Evolutionary conservation across 2,797 vertebrate species (phyloP).

Genomic region (Prunella strophiata): DNA sequence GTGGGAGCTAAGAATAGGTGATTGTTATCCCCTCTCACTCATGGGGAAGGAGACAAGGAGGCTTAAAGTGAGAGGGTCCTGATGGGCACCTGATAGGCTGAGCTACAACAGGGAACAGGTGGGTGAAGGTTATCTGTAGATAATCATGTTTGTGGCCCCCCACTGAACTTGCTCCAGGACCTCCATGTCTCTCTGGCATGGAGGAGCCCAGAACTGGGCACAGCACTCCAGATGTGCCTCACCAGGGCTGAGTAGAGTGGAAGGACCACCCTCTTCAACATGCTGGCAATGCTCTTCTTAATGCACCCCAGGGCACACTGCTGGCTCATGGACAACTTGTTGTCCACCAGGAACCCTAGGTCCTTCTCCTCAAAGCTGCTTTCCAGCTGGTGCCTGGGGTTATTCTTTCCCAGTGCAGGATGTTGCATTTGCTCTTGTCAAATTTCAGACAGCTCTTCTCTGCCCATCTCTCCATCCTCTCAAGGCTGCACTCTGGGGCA

Average conservation of each 20-base stretch:
- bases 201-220: not conserved
- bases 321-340: not conserved
- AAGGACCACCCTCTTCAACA: accelerated
- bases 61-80: not conserved
- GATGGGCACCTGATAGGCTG: not conserved
- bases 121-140: not conserved
- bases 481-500: not conserved
- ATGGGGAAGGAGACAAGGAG: not conserved
- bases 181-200: not conserved
- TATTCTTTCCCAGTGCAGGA: not conserved
- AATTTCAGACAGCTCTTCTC: not conserved
- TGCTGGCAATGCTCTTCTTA: not conserved
- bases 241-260: accelerated
- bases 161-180: accelerated
- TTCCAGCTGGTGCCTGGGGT: not conserved
- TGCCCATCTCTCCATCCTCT: not conserved
- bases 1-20: not conserved
- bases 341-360: not conserved
- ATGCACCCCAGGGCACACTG: not conserved
- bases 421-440: not conserved
- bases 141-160: not conserved
- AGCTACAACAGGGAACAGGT: not conserved
- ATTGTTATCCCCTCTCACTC: not conserved
- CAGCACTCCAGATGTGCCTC: not conserved
- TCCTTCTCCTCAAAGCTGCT: not conserved